Conservation (phyloP, 2,797 vertebrate genomes). For the Acanthurus tractus region DNA sequence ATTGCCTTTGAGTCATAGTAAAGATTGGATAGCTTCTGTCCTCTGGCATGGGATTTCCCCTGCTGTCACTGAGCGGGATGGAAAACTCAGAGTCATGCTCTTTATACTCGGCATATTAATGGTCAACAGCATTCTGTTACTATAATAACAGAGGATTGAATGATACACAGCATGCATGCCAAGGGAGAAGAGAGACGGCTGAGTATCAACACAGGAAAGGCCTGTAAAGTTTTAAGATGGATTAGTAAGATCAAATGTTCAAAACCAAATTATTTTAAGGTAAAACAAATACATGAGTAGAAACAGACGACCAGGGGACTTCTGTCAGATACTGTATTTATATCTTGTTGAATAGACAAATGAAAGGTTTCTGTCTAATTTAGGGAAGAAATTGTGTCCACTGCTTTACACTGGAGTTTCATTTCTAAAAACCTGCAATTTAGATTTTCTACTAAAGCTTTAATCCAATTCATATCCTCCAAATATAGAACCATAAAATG, state of each 20-base stretch:
- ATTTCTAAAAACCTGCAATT: slow-evolving; percentile 64
- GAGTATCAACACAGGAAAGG: slow-evolving; percentile 12
- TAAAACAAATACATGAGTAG: slow-evolving; percentile 23
- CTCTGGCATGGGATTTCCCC: slow-evolving; percentile 52
- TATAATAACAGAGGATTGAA: slow-evolving; percentile 60
- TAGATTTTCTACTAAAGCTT: slow-evolving; percentile 78
- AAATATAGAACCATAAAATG: slow-evolving; percentile 83
- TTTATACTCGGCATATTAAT: slow-evolving; percentile 57
- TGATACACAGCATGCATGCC: slow-evolving; percentile 45
- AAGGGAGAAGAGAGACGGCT: slow-evolving; percentile 7
- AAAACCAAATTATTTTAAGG: slow-evolving; percentile 35
- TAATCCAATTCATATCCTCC: slow-evolving; percentile 79
- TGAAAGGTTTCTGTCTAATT: slow-evolving; percentile 5
- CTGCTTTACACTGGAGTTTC: slow-evolving; percentile 42
- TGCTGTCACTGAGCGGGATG: slow-evolving; percentile 56
- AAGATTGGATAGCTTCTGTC: slow-evolving; percentile 41
- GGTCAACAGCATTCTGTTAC: slow-evolving; percentile 68
- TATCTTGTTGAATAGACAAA: background rate
- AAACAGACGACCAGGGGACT: background rate
- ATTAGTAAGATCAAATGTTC: slow-evolving; percentile 27
- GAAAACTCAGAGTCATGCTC: slow-evolving; percentile 63
- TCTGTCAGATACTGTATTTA: background rate
- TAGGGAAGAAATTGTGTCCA: slow-evolving; percentile 41
- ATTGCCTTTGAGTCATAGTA: slow-evolving; percentile 54
- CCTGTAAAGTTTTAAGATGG: slow-evolving; percentile 11